Evolutionary conservation across 1,140 invertebrate genomes (phyloP).

Genomic region (Scylla paramamosain): DNA sequence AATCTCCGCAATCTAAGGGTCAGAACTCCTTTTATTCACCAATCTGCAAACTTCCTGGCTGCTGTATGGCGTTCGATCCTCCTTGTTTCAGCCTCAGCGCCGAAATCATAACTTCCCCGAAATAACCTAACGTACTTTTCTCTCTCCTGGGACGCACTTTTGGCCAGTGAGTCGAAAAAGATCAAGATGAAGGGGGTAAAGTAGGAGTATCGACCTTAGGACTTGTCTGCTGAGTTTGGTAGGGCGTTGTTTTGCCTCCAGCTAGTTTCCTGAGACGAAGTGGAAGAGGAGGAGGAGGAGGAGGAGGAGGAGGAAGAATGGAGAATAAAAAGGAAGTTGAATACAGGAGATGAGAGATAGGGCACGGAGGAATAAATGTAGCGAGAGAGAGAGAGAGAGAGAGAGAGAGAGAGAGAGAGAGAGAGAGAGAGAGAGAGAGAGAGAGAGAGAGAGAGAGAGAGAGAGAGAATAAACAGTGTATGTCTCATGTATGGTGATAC

Average conservation of each 20-base stretch:
- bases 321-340: background rate
- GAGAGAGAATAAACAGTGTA: background rate
- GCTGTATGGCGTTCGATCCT: background rate
- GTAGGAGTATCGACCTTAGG: background rate
- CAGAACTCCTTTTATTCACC: too few relatives aligned
- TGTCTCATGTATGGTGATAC: background rate
- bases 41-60: background rate
- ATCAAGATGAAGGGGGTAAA: background rate
- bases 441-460: background rate
- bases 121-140: background rate
- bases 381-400: background rate
- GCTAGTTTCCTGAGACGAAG: background rate
- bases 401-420: background rate
- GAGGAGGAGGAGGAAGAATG: background rate
- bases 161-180: background rate
- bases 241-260: background rate
- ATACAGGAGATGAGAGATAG: constrained; percentile 6
- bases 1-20: too few relatives aligned
- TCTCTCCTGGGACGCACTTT: background rate
- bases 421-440: background rate
- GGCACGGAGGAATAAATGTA: background rate
- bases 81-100: background rate
- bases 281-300: background rate
- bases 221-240: background rate
- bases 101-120: background rate